phyloP scores from a whole-genome alignment of 2,888 invertebrate species.

The Venustoraphidia nigricollis region DNA sequence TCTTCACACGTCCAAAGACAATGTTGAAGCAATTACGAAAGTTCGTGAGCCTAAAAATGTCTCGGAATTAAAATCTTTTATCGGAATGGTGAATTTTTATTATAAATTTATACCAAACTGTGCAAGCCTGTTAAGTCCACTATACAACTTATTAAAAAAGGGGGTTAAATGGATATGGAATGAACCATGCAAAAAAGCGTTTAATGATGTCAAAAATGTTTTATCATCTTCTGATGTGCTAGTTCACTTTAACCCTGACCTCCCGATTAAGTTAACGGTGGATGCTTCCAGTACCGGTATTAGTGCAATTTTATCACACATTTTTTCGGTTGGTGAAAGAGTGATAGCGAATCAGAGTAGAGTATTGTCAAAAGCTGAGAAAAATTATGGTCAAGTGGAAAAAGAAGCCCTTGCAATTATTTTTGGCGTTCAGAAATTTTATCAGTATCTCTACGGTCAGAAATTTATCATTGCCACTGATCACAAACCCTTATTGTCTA shows the following conservation, averaged over 20 bases:
- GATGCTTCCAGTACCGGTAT: neutral
- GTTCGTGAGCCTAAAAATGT: neutral
- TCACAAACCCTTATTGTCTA: conserved; percentile 1
- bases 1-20: conserved; percentile 10
- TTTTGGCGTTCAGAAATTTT: neutral
- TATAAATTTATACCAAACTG: neutral
- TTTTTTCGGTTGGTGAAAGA: neutral
- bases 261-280: conserved; percentile 3
- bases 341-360: conserved; percentile 10
- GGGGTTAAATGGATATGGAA: neutral
- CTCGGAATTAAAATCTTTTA: neutral
- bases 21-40: conserved; percentile 11
- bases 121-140: neutral
- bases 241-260: neutral
- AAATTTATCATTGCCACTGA: neutral
- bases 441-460: neutral
- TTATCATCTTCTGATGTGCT: neutral
- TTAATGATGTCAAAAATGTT: neutral
- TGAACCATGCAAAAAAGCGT: neutral
- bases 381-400: conserved; percentile 6
- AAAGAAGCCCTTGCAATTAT: conserved; percentile 7
- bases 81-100: neutral
- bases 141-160: neutral
- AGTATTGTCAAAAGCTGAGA: conserved; percentile 7
- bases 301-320: neutral